Conservation (phyloP, 2,113 vertebrate genomes). For the Columbina picui region DNA sequence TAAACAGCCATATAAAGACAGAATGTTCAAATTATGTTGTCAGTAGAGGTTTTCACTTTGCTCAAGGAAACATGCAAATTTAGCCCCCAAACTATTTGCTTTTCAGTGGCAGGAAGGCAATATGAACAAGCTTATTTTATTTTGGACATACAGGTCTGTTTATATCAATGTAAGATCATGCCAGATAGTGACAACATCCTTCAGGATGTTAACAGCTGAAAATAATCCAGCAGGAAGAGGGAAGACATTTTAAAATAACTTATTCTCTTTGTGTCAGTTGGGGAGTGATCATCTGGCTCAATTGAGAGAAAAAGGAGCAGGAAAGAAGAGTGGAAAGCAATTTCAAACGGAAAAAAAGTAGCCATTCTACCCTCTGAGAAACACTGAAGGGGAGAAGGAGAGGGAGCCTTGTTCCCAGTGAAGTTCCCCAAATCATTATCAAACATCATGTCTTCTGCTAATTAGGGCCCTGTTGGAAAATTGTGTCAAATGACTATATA, state of each 20-base stretch:
- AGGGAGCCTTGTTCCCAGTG: neutral
- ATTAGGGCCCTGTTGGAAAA: constrained; percentile 50
- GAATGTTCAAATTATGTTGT: neutral
- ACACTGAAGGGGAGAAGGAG: neutral
- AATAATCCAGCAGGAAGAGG: neutral
- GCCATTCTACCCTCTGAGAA: constrained; percentile 7
- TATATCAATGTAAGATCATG: constrained; percentile 42
- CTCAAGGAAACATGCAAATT: neutral
- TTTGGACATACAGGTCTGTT: neutral
- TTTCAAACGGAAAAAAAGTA: constrained; percentile 6
- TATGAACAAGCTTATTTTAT: neutral
- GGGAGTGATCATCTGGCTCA: constrained; percentile 4
- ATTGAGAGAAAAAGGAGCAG: constrained; percentile 16
- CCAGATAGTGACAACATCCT: constrained; percentile 8
- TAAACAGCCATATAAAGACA: neutral
- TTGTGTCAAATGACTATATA: constrained; percentile 3
- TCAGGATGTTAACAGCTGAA: constrained; percentile 24
- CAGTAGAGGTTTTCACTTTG: neutral
- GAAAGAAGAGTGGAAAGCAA: constrained; percentile 15
- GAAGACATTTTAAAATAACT: constrained; percentile 27
- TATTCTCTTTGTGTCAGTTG: neutral
- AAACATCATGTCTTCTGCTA: constrained; percentile 38
- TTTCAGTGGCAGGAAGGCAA: neutral
- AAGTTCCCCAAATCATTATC: constrained; percentile 30
- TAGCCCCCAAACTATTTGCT: neutral